Evolutionary conservation across 2,888 invertebrate species (phyloP), one percentile per base, ranked within the genome.

Genomic region (Drosophila peninsularis): DNA sequence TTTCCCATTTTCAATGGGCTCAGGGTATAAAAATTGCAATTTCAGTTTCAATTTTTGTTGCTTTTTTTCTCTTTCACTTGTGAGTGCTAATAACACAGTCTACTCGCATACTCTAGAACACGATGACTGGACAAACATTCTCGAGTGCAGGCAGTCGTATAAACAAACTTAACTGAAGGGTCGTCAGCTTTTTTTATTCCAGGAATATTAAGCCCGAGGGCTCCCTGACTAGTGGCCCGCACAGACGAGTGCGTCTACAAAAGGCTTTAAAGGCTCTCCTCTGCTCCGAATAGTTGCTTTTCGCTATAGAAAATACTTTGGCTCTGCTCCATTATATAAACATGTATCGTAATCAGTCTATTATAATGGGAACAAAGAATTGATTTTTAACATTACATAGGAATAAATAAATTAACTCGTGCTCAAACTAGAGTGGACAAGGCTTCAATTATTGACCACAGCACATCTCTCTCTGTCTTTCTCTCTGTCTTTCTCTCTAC

Each of bases 181-280:
- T 52, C 53, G 21, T 27, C 17, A 30, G 30, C 24, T 37, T 39
- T n/a, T 30, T 52, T 14, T 41, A 27, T 75, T 66, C 71, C 61
- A 30, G 39, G 71, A 58, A 71, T 9, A 30, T 44, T 34, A 19
- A 57, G 14, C 49, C 65, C 4, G 34, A 50, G 37, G 50, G 71
- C 74, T 74, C 24, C 75, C 62, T 55, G 71, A 56, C 55, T 53
- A 65, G 61, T 61, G 39, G 45, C 54, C 49, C n/a, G 27, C 57
- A 32, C 17, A 61, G 53, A 14, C 47, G 44, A 67, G 56, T 57
- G 42, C 39, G 24, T 24, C 45, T 24, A 42, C 9, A 62, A 36
- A 36, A 21, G 42, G 50, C 6, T 47, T 58, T 7, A 37, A 9
- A 62, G 30, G 5, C 10, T 36, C 34, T 14, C 19, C 32, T 10